These are phyloP conservation scores for Raja brachyura DNA, from an alignment of 2,113 vertebrate species.

Conservation along the genomic window DNA sequence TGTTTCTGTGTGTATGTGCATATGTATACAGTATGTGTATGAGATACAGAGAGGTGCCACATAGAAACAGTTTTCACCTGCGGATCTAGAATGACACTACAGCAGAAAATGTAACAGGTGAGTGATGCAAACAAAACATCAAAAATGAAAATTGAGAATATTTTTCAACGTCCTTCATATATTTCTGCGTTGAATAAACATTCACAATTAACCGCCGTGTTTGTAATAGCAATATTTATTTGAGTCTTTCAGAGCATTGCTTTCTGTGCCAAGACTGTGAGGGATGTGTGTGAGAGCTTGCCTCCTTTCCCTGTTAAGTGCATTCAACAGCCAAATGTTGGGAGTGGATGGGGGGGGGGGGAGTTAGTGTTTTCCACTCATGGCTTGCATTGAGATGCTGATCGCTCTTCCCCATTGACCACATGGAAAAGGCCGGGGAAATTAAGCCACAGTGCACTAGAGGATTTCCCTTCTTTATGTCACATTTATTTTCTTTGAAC, in stretches of 20 bases:
- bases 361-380: not conserved
- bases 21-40: not conserved
- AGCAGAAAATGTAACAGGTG: not conserved
- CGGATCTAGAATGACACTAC: not conserved
- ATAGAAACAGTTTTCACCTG: not conserved
- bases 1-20: not conserved
- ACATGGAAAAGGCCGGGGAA: not conserved
- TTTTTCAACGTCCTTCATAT: not conserved
- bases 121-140: not conserved
- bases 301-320: not conserved
- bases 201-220: not conserved
- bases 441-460: not conserved
- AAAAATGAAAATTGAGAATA: not conserved
- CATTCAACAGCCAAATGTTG: not conserved
- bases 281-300: not conserved
- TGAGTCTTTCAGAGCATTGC: not conserved
- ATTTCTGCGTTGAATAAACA: not conserved
- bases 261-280: not conserved
- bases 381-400: not conserved
- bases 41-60: not conserved
- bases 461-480: not conserved
- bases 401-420: not conserved
- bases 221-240: not conserved
- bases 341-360: too few relatives aligned
- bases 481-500: not conserved